A percentile compares a stretch with the other conserved stretches of the same genome.
These are phyloP conservation scores for Phyllostomus discolor DNA, from an alignment of 2,113 vertebrate genomes.

Conservation along the genomic window DNA sequence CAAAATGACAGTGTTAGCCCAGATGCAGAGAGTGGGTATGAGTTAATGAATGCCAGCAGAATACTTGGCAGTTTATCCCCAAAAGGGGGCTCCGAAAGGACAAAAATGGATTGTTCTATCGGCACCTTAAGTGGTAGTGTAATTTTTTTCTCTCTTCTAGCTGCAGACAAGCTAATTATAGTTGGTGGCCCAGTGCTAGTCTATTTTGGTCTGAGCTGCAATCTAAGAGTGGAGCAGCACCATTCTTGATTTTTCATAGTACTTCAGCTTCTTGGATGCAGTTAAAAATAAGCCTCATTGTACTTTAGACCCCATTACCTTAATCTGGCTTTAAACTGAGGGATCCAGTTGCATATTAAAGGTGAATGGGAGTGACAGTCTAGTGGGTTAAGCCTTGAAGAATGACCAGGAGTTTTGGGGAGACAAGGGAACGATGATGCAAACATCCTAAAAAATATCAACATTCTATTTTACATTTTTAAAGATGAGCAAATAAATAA, in stretches of 20 bases:
- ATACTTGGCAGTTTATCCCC: background rate
- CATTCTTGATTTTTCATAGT: constrained; percentile 54
- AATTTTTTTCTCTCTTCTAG: constrained; percentile 45
- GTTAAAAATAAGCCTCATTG: constrained; percentile 62
- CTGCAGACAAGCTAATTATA: constrained; percentile 74
- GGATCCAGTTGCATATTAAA: background rate
- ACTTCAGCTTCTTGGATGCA: constrained; percentile 23
- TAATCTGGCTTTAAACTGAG: constrained; percentile 1
- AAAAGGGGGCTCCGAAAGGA: background rate
- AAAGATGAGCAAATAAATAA: background rate
- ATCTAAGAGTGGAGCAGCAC: background rate
- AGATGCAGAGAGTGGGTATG: background rate
- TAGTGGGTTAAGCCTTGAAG: background rate
- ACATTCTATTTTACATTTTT: background rate
- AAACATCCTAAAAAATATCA: background rate
- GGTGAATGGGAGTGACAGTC: background rate
- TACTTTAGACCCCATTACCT: constrained; percentile 35
- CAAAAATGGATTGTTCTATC: background rate
- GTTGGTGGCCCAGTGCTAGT: constrained; percentile 60
- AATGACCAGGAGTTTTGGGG: background rate
- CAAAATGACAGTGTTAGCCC: background rate
- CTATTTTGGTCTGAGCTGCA: constrained; percentile 61
- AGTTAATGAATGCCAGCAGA: background rate
- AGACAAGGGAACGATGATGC: background rate
- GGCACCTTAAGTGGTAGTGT: constrained; percentile 44